These are phyloP conservation scores for Pandemis heparana DNA, from an alignment of 2,888 invertebrate genomes.

Conservation along the genomic window DNA sequence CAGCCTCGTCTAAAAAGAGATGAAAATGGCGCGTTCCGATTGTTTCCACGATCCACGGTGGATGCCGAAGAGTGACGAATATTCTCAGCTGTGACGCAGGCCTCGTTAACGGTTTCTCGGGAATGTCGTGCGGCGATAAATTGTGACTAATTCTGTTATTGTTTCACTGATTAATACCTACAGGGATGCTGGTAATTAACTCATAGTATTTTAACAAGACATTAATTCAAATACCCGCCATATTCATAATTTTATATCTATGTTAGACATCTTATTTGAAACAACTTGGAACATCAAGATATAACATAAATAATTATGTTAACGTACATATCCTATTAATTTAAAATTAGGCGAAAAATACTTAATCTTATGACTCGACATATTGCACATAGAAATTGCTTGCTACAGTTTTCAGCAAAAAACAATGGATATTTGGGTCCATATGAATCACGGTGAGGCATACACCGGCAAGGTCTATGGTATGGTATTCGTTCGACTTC, in stretches of 20 bases:
- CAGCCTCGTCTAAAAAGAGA: constrained; percentile 66
- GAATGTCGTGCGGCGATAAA: constrained; percentile 73
- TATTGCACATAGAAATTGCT: background rate
- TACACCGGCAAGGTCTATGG: constrained; percentile 2
- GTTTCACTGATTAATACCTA: constrained; percentile 63
- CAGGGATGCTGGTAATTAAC: constrained; percentile 51
- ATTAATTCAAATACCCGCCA: background rate
- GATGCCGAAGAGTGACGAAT: constrained; percentile 59
- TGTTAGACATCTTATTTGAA: no score
- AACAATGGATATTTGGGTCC: background rate
- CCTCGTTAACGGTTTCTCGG: constrained; percentile 73
- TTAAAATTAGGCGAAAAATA: no score
- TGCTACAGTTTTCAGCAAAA: background rate
- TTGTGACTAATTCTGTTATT: constrained; percentile 80
- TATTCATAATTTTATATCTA: background rate
- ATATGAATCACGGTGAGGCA: background rate
- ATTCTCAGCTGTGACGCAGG: constrained; percentile 66
- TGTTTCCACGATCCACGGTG: constrained; percentile 54
- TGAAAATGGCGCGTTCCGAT: constrained; percentile 66
- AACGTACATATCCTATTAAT: background rate
- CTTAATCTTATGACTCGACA: no score
- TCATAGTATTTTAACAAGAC: background rate
- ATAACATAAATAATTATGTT: background rate
- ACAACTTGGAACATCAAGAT: background rate
- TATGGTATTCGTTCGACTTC: constrained; percentile 61